Evolutionary conservation across 2,888 invertebrate genomes (phyloP).

Genomic region (Morinoia aosen): DNA sequence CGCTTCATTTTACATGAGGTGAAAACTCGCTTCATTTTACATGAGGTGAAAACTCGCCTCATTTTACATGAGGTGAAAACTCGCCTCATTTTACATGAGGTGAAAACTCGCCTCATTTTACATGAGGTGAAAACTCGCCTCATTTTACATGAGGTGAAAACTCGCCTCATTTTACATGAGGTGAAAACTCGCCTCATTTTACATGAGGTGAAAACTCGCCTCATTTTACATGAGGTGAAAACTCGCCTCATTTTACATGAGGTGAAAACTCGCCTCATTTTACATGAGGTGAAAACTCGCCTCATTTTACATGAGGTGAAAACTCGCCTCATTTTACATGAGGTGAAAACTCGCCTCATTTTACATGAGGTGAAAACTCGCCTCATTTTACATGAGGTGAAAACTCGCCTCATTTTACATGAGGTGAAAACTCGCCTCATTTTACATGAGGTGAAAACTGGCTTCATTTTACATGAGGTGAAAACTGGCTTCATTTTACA

Average conservation of each 20-base stretch:
- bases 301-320: background rate
- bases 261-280: background rate
- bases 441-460: background rate
- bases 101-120: too few species aligned
- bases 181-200: background rate
- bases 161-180: background rate
- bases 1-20: too few species aligned
- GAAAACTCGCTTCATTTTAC: too few species aligned
- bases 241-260: too few species aligned
- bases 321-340: background rate
- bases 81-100: too few species aligned
- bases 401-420: background rate
- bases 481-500: background rate
- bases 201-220: background rate
- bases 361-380: background rate
- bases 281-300: background rate
- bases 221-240: too few species aligned
- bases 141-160: background rate
- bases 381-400: background rate
- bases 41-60: background rate
- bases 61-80: background rate
- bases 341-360: background rate
- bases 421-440: background rate
- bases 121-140: background rate
- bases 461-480: background rate